A percentile compares a stretch with the other conserved stretches of the same genome.
phyloP scores from a whole-genome alignment of 1,140 invertebrate species.

The Adoxophyes honmai region DNA sequence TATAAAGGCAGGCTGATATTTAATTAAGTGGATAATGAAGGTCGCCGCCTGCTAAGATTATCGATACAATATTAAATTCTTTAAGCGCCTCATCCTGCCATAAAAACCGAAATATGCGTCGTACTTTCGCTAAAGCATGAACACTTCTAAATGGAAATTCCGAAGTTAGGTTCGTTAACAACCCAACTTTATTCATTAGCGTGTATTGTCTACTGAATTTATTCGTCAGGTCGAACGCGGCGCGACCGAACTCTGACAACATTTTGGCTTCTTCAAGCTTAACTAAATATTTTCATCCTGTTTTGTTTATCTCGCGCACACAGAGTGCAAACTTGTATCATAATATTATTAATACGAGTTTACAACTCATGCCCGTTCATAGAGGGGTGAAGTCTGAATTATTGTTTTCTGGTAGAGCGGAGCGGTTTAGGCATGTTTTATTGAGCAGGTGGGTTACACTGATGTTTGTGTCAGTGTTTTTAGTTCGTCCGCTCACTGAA shows the following conservation, averaged over 20 bases:
- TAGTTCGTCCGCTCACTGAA: too few species aligned
- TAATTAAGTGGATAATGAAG: not conserved
- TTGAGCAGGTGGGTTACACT: too few species aligned
- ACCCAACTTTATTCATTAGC: constrained; percentile 73
- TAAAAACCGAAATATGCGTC: constrained; percentile 36
- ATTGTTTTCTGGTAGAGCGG: too few species aligned
- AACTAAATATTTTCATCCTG: constrained; percentile 58
- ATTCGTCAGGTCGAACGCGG: constrained; percentile 62
- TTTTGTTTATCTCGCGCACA: constrained; percentile 58
- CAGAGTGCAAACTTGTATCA: constrained; percentile 45
- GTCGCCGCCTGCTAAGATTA: not conserved
- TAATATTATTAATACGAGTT: constrained; percentile 37
- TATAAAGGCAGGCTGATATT: too few species aligned
- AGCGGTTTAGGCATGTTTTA: too few species aligned
- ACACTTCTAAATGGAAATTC: constrained; percentile 65
- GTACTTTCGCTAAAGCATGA: constrained; percentile 54
- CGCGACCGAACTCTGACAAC: constrained; percentile 43
- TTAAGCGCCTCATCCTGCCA: not conserved
- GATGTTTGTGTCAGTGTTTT: too few species aligned
- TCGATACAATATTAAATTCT: constrained; percentile 13
- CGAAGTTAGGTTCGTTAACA: constrained; percentile 66
- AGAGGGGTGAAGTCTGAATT: too few species aligned
- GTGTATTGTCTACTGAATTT: constrained; percentile 72
- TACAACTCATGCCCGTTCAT: not conserved
- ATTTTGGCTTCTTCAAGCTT: constrained; percentile 53